Percentiles rank a stretch among this genome's conserved stretches.
phyloP scores from a whole-genome alignment of 2,797 vertebrate genomes.

The Hoplostethus mediterraneus region DNA sequence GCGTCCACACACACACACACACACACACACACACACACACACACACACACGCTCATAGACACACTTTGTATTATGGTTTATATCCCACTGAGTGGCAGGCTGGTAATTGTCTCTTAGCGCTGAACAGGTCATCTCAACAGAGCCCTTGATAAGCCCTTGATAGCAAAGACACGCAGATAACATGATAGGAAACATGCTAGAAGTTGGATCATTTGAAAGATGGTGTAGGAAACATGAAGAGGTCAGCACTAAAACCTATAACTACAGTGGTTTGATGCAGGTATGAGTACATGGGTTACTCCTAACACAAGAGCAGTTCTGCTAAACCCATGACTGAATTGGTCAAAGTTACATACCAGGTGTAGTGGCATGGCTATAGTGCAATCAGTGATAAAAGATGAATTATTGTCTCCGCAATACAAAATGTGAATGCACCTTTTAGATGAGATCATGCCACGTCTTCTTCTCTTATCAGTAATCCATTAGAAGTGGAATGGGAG shows the following conservation, averaged over 20 bases:
- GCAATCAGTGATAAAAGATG: not conserved
- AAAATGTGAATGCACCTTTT: not conserved
- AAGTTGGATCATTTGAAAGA: not conserved
- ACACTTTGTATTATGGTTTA: too few relatives aligned
- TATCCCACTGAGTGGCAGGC: not conserved
- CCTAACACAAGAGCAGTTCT: not conserved
- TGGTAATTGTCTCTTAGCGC: not conserved
- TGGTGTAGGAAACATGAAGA: not conserved
- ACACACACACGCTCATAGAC: not conserved
- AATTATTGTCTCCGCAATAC: not conserved
- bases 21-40: not conserved
- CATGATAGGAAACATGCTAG: not conserved
- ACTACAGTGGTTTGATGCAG: not conserved
- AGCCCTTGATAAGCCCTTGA: not conserved
- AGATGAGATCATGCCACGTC: not conserved
- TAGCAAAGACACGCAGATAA: not conserved
- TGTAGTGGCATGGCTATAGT: not conserved
- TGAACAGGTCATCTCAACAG: not conserved
- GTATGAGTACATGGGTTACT: not conserved
- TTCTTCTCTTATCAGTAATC: conserved; percentile 7
- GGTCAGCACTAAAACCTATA: not conserved
- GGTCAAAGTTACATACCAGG: not conserved
- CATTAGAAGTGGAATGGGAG: not conserved
- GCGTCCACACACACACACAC: not conserved
- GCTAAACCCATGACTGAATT: not conserved